Percentiles rank a stretch among this genome's conserved stretches.
Evolutionary conservation across 2,888 invertebrate species (phyloP).

Genomic region (Acholoe squamosa): DNA sequence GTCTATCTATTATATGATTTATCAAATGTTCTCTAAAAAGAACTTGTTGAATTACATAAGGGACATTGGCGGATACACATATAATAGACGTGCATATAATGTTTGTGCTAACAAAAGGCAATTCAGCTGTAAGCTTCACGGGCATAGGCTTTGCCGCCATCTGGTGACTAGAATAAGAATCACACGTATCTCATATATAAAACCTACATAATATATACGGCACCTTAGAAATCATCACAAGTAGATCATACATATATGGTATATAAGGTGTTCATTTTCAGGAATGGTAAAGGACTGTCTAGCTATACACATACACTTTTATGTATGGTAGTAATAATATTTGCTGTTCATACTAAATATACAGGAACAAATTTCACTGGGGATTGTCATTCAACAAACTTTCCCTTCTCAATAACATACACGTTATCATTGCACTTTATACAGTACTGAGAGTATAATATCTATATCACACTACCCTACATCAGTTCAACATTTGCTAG

Average conservation of each 20-base stretch:
- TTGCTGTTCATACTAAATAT: background rate
- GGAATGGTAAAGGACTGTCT: slow-evolving; percentile 12
- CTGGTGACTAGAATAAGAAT: slow-evolving; percentile 26
- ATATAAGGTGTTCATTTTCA: background rate
- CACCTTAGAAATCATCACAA: slow-evolving; percentile 25
- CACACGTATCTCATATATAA: slow-evolving; percentile 36
- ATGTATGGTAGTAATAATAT: background rate
- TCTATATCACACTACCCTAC: slow-evolving; percentile 7
- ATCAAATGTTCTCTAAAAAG: too few relatives aligned
- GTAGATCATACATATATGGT: background rate
- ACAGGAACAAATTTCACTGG: background rate
- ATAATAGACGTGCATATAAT: background rate
- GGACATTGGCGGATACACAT: background rate
- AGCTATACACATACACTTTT: background rate
- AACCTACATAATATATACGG: background rate
- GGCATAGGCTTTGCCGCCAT: background rate
- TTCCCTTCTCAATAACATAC: background rate
- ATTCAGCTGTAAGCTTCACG: background rate
- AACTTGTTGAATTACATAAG: too few relatives aligned
- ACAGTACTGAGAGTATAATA: background rate
- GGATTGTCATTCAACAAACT: background rate
- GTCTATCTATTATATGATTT: too few relatives aligned
- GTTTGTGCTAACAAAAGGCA: background rate
- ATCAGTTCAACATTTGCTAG: background rate
- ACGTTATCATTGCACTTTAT: background rate